Base-by-base conservation (phyloP, 2,797 vertebrate genomes). In the Pelobates cultripes region DNA sequence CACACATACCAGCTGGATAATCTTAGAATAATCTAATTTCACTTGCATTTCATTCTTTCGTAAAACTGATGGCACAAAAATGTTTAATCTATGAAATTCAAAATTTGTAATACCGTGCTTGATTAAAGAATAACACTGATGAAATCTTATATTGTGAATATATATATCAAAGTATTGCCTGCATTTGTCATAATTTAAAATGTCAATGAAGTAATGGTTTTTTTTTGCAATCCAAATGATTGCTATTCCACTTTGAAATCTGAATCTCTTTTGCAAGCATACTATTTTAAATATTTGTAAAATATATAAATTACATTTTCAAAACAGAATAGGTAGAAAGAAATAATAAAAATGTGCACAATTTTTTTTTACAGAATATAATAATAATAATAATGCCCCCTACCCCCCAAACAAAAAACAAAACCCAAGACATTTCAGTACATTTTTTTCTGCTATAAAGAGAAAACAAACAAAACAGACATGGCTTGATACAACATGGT, bases 111-210 rank as follows among this genome's bases (percentile, higher is more conserved):
- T 43, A 72, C 41, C 17, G 4, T 53, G 63, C 41, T 77, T 57
- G 69, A 64, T 72, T 71, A 73, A 71, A 73, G 77, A 75, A 77
- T 77, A 72, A 72, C 67, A 67, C 57, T 77, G 47, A 70, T 77
- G 66, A 82, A 77, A 72, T 17, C 60, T 73, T 73, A 66, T 77
- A 76, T 72, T 60, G 45, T 42, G 60, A 55, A 57, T 81, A 82
- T 67, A 70, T 72, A 43, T 28, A 17, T 47, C 71, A n/a, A 72
- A 72, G 55, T 82, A 82, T 82, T 82, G 80, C 69, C 74, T 67
- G 63, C 80, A 82, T 82, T 82, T 82, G 80, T 82, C 74, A 82
- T 82, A 72, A 77, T 82, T 77, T 77, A 82, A 77, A 82, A 77
- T 82, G 80, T 82, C 69, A 82, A 82, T 77, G 55, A 77, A 67